These are phyloP conservation scores for Balaenoptera acutorostrata DNA, from an alignment of 2,113 vertebrate species.

Conservation along the genomic window DNA sequence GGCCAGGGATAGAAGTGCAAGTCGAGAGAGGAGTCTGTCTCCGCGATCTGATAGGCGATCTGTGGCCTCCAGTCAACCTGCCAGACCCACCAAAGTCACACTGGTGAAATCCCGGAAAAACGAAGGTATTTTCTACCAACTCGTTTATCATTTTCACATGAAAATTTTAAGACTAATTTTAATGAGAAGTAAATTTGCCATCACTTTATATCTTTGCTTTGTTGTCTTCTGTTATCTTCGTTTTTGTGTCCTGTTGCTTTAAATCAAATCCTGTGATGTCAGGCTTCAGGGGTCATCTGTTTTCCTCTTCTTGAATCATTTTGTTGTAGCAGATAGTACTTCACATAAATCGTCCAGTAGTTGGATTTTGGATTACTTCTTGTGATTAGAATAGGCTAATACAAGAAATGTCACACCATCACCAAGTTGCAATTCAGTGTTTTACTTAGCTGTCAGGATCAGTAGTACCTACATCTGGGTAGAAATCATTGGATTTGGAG, in stretches of 20 bases:
- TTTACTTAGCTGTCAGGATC: background rate
- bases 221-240: background rate
- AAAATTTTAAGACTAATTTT: background rate
- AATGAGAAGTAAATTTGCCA: background rate
- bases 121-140: slow-evolving; percentile 86
- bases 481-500: background rate
- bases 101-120: slow-evolving; percentile 97
- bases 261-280: background rate
- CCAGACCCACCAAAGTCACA: slow-evolving; percentile 95
- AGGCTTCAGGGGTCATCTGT: background rate
- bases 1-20: slow-evolving; percentile 90
- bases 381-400: background rate
- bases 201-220: background rate
- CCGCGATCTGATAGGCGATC: slow-evolving; percentile 93
- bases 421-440: background rate
- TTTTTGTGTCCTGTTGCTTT: background rate
- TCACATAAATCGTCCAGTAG: background rate
- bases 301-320: background rate
- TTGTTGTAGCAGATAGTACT: background rate
- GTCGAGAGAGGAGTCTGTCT: slow-evolving; percentile 93
- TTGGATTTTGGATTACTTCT: background rate
- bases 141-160: background rate
- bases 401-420: background rate
- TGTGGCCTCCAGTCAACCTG: slow-evolving; percentile 90
- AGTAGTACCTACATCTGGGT: background rate